Evolutionary conservation across 2,113 vertebrate genomes (phyloP).

Genomic region (Eonycteris spelaea): DNA sequence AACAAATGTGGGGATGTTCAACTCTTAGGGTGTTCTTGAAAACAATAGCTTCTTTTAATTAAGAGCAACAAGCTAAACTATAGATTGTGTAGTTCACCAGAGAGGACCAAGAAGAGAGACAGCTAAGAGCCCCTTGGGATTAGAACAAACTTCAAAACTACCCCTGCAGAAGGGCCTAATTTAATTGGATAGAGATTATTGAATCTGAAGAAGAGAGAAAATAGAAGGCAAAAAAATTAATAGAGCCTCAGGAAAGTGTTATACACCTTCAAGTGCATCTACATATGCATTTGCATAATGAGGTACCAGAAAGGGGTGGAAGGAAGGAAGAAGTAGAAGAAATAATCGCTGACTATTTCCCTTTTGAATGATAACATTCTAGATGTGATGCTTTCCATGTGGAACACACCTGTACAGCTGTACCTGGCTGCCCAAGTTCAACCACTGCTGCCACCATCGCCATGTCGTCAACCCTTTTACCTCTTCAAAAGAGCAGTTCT

Average conservation of each 20-base stretch:
- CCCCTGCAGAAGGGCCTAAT: neutral
- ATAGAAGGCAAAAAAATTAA: neutral
- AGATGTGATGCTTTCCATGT: neutral
- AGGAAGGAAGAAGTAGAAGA: neutral
- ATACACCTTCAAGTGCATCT: neutral
- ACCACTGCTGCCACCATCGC: rapidly evolving
- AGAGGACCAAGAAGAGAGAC: neutral
- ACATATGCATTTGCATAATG: neutral
- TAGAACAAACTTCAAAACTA: neutral
- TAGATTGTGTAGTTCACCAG: neutral
- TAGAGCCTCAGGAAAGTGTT: neutral
- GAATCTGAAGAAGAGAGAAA: neutral
- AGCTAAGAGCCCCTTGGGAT: neutral
- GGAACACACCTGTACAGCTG: neutral
- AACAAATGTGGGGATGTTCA: neutral
- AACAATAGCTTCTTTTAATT: neutral
- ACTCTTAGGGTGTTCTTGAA: neutral
- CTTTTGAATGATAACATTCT: neutral
- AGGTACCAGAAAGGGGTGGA: neutral
- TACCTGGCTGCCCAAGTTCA: neutral
- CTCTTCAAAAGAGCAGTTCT: neutral
- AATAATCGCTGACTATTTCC: neutral
- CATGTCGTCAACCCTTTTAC: neutral
- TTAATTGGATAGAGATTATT: neutral
- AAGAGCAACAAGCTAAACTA: neutral